Base-by-base conservation (phyloP, 2,888 invertebrate genomes). In the Perithous albicinctus region DNA sequence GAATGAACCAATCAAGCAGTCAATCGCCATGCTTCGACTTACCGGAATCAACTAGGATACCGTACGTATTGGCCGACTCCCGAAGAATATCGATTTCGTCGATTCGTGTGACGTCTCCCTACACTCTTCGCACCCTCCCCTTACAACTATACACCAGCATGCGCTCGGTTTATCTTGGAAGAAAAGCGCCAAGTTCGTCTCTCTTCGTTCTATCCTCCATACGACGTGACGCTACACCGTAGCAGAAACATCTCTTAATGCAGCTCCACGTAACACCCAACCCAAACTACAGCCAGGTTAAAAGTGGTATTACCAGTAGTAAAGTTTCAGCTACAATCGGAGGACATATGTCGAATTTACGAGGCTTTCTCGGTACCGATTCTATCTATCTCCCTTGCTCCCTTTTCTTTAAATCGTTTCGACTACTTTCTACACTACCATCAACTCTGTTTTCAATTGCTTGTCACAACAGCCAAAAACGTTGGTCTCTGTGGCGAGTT, bases 11-110 rank as follows among this genome's bases (percentile, higher is more conserved):
- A 15, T 29, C 15, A 18, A 38, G 26, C 29, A 64, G 51, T 69
- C 23, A 35, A 10, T 18, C 10, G 26, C 38, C 23, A 18, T 15
- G 26, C 26, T 54, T 38, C 38, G 26, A 51, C 48, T 64, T 56
- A 46, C 41, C 26, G 48, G 41, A 72, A 76, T 76, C 76, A 72
- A 76, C 38, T 48, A 41, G 26, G 29, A 23, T 54, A 29, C 35
- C 59, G 26, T 35, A 41, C 51, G 72, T 59, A 80, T 77, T 73
- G 76, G 51, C 54, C 43, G 73, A 67, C 61, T 69, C 72, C 73
- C 76, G 66, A 80, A 64, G 66, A 76, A 67, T 80, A 80, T 80
- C 80, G 80, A 81, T 81, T 77, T 41, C 35, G 67, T 54, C 67
- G 61, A 67, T 77, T 66, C 61, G 43, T 48, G 70, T 54, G 35